These are phyloP conservation scores for Hepsetus odoe DNA, from an alignment of 2,113 vertebrate species.

Conservation along the genomic window DNA sequence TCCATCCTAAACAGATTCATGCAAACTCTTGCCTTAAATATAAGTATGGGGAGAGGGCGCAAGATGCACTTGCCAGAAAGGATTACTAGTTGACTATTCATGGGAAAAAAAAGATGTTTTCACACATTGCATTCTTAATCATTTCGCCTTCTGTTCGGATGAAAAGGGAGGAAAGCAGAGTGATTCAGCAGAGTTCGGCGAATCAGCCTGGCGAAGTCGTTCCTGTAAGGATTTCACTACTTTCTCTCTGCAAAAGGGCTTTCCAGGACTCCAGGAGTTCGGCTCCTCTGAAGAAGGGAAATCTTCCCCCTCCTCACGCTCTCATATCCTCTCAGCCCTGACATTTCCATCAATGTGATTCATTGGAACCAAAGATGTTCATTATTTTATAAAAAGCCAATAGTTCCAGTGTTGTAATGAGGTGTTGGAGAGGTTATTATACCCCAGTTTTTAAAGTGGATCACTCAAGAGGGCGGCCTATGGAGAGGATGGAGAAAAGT, in stretches of 20 bases:
- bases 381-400: conserved; percentile 15
- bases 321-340: conserved; percentile 33
- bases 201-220: conserved; percentile 39
- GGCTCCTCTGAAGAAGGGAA: conserved; percentile 24
- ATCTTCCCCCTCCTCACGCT: conserved; percentile 14
- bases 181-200: conserved; percentile 38
- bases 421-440: background rate
- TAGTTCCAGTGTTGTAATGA: background rate
- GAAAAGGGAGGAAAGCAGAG: conserved; percentile 31
- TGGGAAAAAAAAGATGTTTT: conserved; percentile 36
- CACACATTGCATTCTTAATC: conserved; percentile 30
- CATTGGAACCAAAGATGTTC: conserved; percentile 19
- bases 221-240: conserved; percentile 25
- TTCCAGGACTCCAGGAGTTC: conserved; percentile 40
- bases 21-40: too few relatives aligned
- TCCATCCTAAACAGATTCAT: too few relatives aligned
- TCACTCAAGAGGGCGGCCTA: background rate
- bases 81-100: conserved; percentile 16
- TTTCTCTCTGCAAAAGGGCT: conserved; percentile 45
- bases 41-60: background rate
- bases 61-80: conserved; percentile 3
- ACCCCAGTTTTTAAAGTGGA: background rate
- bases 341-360: conserved; percentile 33
- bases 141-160: conserved; percentile 38
- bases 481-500: background rate